phyloP scores from a whole-genome alignment of 2,888 invertebrate species.

The Tillus elongatus region DNA sequence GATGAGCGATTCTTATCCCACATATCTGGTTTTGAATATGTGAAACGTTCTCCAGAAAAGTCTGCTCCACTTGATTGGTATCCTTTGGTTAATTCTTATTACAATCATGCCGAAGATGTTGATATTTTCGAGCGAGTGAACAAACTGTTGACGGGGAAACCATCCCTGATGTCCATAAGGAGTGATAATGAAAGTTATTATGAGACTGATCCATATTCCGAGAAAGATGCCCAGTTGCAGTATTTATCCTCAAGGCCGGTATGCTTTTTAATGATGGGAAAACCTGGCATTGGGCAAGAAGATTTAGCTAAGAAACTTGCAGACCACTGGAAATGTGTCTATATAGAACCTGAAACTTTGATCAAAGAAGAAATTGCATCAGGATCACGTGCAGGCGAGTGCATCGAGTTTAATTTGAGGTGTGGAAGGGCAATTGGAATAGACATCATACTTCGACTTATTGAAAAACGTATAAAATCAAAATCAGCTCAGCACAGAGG shows the following conservation, averaged over 20 bases:
- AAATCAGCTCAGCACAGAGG: constrained; percentile 50
- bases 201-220: constrained; percentile 39
- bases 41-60: constrained; percentile 15
- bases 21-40: constrained; percentile 24
- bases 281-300: constrained; percentile 48
- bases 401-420: constrained; percentile 50
- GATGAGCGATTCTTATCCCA: constrained; percentile 27
- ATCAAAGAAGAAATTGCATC: constrained; percentile 51
- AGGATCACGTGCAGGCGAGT: constrained; percentile 47
- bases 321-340: constrained; percentile 48
- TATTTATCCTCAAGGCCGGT: constrained; percentile 47
- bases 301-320: constrained; percentile 49
- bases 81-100: constrained; percentile 40
- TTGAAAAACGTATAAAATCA: constrained; percentile 46
- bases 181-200: background rate
- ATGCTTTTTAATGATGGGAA: constrained; percentile 52
- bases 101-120: constrained; percentile 40
- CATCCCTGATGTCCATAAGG: background rate
- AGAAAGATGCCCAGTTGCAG: constrained; percentile 45
- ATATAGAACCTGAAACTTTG: constrained; percentile 49
- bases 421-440: constrained; percentile 45
- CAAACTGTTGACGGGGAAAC: constrained; percentile 25
- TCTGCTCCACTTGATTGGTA: constrained; percentile 27
- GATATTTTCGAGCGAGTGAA: constrained; percentile 38
- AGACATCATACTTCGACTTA: constrained; percentile 45